phyloP scores from a whole-genome alignment of 1,140 invertebrate species.

The Drosophila azteca region DNA sequence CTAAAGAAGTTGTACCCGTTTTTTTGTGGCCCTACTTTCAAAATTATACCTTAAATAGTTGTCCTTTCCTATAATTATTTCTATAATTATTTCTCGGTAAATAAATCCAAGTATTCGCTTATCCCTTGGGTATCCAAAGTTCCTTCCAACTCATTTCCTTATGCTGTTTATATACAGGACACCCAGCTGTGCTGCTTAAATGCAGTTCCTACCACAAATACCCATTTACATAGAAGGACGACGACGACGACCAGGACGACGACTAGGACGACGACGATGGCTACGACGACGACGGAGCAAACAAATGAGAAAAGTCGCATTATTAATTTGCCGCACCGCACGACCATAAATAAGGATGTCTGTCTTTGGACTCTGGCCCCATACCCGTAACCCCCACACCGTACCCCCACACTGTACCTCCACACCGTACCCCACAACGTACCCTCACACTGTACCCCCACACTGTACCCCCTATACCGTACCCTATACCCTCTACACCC shows the following conservation, averaged over 20 bases:
- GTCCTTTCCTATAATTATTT: too few relatives aligned
- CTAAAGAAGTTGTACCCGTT: too few relatives aligned
- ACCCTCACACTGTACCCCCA: neutral
- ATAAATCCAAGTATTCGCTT: too few relatives aligned
- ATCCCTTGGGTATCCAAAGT: too few relatives aligned
- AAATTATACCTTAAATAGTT: too few relatives aligned
- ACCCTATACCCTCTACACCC: neutral
- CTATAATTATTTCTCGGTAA: too few relatives aligned
- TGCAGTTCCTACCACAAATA: constrained; percentile 52
- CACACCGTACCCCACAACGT: too few relatives aligned
- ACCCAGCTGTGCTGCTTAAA: constrained; percentile 60
- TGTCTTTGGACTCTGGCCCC: constrained; percentile 24
- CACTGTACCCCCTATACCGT: neutral
- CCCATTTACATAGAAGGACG: constrained; percentile 51
- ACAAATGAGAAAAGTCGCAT: constrained; percentile 76
- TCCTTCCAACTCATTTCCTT: neutral
- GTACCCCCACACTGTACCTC: neutral
- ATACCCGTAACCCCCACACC: too few relatives aligned
- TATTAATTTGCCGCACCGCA: constrained; percentile 80
- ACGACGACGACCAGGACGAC: constrained; percentile 20
- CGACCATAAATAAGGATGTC: constrained; percentile 74
- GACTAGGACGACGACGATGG: constrained; percentile 7
- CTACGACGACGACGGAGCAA: constrained; percentile 24
- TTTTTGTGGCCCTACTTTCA: too few relatives aligned
- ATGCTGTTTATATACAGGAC: constrained; percentile 21